Conservation (phyloP, 2,113 vertebrate genomes). For the Nasalis larvatus region DNA sequence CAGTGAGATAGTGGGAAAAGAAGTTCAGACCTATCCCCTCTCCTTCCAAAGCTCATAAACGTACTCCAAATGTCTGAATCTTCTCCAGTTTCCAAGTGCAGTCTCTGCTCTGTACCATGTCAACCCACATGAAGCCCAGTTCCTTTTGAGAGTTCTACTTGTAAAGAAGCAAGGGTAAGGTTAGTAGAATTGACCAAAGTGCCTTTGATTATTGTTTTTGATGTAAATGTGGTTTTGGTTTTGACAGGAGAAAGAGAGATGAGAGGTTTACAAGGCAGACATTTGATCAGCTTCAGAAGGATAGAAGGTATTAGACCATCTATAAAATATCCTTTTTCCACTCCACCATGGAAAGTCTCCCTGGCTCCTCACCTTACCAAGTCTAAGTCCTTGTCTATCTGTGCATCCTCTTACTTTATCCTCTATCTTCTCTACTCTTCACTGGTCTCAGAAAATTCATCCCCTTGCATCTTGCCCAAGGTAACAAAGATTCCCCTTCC, state of each 20-base stretch:
- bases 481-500: not conserved
- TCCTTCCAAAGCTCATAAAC: not conserved
- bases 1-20: not conserved
- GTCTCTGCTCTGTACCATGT: not conserved
- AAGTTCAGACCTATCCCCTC: not conserved
- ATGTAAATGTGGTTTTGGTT: not conserved
- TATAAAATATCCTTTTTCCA: not conserved
- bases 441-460: not conserved
- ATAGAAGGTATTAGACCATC: too few relatives aligned
- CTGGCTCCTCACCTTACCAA: not conserved
- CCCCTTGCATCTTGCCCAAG: not conserved
- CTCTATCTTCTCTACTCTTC: not conserved
- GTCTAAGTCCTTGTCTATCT: not conserved
- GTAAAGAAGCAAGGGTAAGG: not conserved
- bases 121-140: not conserved
- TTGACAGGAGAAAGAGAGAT: not conserved
- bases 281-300: not conserved
- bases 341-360: rapidly evolving
- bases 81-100: not conserved
- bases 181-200: not conserved
- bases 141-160: not conserved
- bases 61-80: not conserved
- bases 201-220: not conserved
- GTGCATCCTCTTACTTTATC: not conserved
- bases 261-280: not conserved